Conservation (phyloP, 2,797 vertebrate genomes). For the Lagodon rhomboides region DNA sequence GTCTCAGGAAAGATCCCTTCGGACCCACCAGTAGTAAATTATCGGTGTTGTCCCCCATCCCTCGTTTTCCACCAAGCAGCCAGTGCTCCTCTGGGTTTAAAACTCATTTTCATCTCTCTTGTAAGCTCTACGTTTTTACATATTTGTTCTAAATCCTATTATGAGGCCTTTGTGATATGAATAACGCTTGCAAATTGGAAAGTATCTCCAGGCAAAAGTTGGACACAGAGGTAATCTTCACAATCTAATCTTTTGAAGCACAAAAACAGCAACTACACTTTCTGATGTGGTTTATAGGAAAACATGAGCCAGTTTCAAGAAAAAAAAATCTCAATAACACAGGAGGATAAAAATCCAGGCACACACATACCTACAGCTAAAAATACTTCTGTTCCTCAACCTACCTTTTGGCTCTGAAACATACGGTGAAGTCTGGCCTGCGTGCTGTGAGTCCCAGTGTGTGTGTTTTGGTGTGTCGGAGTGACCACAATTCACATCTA, state of each 20-base stretch:
- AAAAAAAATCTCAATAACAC: conserved; percentile 23
- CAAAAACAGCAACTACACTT: conserved; percentile 62
- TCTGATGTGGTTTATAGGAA: conserved; percentile 58
- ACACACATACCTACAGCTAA: conserved; percentile 8
- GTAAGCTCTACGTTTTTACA: conserved; percentile 82
- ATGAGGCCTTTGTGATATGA: conserved; percentile 83
- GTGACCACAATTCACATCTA: conserved; percentile 53
- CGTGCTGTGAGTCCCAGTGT: conserved; percentile 42
- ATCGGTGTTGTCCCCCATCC: conserved; percentile 72
- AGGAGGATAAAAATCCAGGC: conserved; percentile 24
- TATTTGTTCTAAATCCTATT: conserved; percentile 86
- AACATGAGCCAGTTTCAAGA: conserved; percentile 52
- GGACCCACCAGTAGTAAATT: conserved; percentile 72
- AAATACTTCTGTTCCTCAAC: conserved; percentile 27
- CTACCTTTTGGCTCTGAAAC: conserved; percentile 66
- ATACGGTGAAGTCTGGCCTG: conserved; percentile 13
- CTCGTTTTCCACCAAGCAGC: conserved; percentile 72
- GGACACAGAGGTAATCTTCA: conserved; percentile 84
- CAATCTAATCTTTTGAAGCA: conserved; percentile 77
- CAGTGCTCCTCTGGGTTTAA: conserved; percentile 81
- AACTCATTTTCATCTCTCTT: conserved; percentile 85
- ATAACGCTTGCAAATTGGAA: conserved; percentile 83
- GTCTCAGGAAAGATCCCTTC: conserved; percentile 64
- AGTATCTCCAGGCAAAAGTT: conserved; percentile 81
- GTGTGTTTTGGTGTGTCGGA: conserved; percentile 46